phyloP scores from a whole-genome alignment of 2,888 invertebrate species.

The Brachypterus glaber region DNA sequence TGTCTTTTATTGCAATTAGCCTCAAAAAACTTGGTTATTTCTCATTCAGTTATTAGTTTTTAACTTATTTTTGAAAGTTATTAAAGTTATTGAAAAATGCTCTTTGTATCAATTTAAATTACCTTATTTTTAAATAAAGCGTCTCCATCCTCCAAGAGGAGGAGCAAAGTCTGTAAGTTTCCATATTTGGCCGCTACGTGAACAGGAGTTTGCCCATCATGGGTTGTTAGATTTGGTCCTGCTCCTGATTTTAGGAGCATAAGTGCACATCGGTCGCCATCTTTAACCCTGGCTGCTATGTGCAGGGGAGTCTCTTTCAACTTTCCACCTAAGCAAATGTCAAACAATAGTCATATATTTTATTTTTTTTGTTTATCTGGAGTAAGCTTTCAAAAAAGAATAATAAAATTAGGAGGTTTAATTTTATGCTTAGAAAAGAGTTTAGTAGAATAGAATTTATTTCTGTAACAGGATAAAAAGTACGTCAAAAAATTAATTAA shows the following conservation, averaged over 20 bases:
- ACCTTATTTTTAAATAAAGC: conserved; percentile 87
- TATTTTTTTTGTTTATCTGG: not conserved
- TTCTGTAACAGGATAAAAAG: no score
- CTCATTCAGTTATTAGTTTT: no score
- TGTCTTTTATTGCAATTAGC: no score
- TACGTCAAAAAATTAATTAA: no score
- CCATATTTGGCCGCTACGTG: conserved; percentile 94
- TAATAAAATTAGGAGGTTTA: no score
- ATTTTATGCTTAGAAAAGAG: no score
- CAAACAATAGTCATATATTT: conserved; percentile 24
- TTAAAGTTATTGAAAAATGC: no score
- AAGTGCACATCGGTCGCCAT: conserved; percentile 86
- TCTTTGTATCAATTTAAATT: no score
- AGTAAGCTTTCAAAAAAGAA: no score
- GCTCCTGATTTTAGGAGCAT: conserved; percentile 98
- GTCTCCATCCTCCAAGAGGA: conserved; percentile 87
- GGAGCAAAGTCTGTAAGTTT: conserved; percentile 73
- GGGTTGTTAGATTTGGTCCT: conserved; percentile 88
- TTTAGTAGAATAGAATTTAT: no score
- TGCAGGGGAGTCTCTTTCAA: conserved; percentile 92
- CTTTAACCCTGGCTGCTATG: conserved; percentile 89
- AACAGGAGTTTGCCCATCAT: conserved; percentile 93
- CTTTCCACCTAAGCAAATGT: conserved; percentile 67
- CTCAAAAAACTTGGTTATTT: no score
- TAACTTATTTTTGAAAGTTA: not conserved